Evolutionary conservation across 2,888 invertebrate species (phyloP), one percentile per base, ranked within the genome.

Genomic region (Cacoxenus indagator): DNA sequence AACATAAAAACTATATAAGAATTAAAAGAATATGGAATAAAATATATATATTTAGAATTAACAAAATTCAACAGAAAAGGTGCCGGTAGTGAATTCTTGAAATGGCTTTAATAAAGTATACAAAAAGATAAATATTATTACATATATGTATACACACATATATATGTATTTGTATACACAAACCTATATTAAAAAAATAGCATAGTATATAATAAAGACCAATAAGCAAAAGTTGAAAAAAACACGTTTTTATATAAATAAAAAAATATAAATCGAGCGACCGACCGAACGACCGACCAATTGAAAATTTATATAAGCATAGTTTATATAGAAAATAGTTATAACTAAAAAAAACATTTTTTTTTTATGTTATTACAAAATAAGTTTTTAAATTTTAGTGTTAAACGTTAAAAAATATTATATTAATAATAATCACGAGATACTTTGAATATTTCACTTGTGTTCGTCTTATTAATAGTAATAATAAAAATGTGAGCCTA

Each of bases 221-320:
- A 59, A 57, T 54, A 59, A 55, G 66, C 31, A 29, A 64, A 64
- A 31, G 17, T 75, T 70, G 48, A 64, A 65, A 19, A 67, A 51
- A 8, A 71, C 70, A 65, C 67, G 71, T 67, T 71, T 71, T 62
- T 61, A 72, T 71, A 69, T 45, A 64, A 17, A 62, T 61, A 74
- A 43, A 67, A 46, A 55, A 26, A 59, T 27, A 62, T 46, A 11
- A 55, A 68, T 51, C 71, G 75, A 77, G 72, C 77, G 81, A 84
- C 81, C 86, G 86, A 86, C 78, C 85, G 84, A 86, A 78, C 81
- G 78, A 84, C 76, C 82, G 82, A 83, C 82, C 81, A 79, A 81
- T 81, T 73, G 67, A 71, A 76, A 17, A 43, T 45, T 31, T 71
- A 67, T 67, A 55, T 55, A 48, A 54, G 65, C 66, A 62, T 24